Evolutionary conservation across 2,797 vertebrate species (phyloP), one percentile per base, ranked within the genome.

Genomic region (Melanotaenia boesemani): DNA sequence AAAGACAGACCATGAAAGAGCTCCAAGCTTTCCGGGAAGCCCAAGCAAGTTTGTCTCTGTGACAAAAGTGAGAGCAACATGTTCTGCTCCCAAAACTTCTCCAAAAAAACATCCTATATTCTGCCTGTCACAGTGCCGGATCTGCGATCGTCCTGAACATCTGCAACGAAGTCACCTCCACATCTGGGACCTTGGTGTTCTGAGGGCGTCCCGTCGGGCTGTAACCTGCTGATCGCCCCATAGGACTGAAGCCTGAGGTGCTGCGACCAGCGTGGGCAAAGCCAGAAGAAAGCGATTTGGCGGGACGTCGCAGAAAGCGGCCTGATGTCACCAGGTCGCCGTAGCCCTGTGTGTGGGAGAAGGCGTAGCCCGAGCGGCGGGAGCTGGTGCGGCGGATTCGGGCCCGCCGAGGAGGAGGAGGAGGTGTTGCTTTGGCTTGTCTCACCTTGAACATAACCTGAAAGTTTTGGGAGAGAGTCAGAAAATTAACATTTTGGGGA

Each of bases 251-350:
- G 6, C 90, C 88, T 0, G 85, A 70, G 58, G 88, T 81, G 67
- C 90, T 16, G 57, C 93, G 92, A 1, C 90, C 91, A 0, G 75
- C 34, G 5, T 89, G 77, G 28, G 81, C 13, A 20, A 95, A 88
- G 2, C 86, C 89, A 0, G 91, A 77, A 5, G 94, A 37, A 1
- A 76, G 76, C 0, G 81, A 16, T 3, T 79, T 39, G 1, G 89
- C 89, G 0, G 90, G 86, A 1, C 94, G 92, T 4, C 94, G 91
- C 86, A 97, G 91, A 81, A 95, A 97, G 28, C 95, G 93, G 0
- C 96, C 94, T 0, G 98, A 99, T 22, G 95, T 98, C 78, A 99
- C 97, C 78, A 99, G 96, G 41, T 96, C 95, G 1, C 98, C 98
- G 0, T 98, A 99, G 80, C 98, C 97, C 0, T 96, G 94, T 0